These are phyloP conservation scores for Cliona cf. orientalis DNA, from an alignment of 37 sponge, comb jelly and placozoan genomes.

Conservation along the genomic window DNA sequence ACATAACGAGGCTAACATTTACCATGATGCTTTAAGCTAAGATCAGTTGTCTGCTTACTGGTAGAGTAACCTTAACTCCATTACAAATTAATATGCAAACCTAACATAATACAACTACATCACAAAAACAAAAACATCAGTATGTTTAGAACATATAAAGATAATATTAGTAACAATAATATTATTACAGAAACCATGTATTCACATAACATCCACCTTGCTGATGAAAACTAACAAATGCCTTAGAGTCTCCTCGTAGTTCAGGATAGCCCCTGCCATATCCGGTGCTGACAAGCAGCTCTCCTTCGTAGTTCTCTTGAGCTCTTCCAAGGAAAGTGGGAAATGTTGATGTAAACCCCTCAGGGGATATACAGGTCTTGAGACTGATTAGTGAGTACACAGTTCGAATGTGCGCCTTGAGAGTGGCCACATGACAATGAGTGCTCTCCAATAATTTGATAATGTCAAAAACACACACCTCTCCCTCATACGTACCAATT, in stretches of 20 bases:
- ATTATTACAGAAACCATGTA: conserved; percentile 37
- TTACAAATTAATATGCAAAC: conserved; percentile 1
- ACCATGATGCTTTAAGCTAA: too few species aligned
- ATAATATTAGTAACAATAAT: background rate
- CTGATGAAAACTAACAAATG: conserved; percentile 2
- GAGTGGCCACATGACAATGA: background rate
- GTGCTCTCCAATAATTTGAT: background rate
- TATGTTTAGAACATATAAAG: background rate
- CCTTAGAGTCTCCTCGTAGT: background rate
- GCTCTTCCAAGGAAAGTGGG: conserved; percentile 48
- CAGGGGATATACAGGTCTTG: conserved; percentile 3
- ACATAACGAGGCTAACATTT: too few species aligned
- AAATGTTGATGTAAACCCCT: conserved; percentile 53
- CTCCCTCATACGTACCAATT: conserved; percentile 36
- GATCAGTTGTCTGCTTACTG: too few species aligned
- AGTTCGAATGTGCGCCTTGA: background rate
- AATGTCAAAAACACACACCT: conserved; percentile 4
- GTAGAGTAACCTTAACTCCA: too few species aligned
- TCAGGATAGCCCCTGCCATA: conserved; percentile 27
- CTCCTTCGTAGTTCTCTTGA: background rate
- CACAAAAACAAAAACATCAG: background rate
- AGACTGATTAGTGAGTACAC: conserved; percentile 32
- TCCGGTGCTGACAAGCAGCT: conserved; percentile 51
- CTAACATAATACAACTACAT: background rate
- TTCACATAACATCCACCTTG: conserved; percentile 20